Percentiles rank a stretch among this genome's conserved stretches.
Evolutionary conservation across 2,888 invertebrate species (phyloP).

Genomic region (Calliscelio sp.): DNA sequence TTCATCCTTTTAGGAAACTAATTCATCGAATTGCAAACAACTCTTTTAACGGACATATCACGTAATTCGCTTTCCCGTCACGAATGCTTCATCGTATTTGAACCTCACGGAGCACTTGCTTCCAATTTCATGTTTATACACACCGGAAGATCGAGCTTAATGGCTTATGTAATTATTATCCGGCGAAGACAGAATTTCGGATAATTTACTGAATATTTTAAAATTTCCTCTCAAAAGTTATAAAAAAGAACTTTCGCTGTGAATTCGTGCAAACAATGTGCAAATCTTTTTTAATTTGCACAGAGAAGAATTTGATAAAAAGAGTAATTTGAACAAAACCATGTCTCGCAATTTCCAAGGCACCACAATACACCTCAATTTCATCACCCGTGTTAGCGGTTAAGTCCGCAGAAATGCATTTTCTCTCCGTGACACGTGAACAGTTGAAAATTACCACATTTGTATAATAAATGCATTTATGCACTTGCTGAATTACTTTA

Average conservation of each 20-base stretch:
- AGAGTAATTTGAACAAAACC: conserved; percentile 27
- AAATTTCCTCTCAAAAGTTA: background rate
- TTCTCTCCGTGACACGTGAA: conserved; percentile 45
- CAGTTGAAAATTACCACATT: conserved; percentile 51
- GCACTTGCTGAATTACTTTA: conserved; percentile 37
- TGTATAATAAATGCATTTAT: conserved; percentile 51
- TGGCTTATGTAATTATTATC: conserved; percentile 40
- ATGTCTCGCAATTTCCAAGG: conserved; percentile 28
- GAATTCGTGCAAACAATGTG: background rate
- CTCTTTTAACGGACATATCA: conserved; percentile 53
- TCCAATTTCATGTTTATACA: conserved; percentile 45
- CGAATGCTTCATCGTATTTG: conserved; percentile 33
- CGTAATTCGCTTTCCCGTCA: conserved; percentile 60
- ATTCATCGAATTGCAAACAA: conserved; percentile 58
- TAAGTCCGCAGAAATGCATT: conserved; percentile 41
- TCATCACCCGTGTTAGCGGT: conserved; percentile 41
- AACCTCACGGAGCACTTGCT: conserved; percentile 40
- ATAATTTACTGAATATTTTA: background rate
- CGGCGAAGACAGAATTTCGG: conserved; percentile 4
- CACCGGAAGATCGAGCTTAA: conserved; percentile 46
- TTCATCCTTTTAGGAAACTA: conserved; percentile 33
- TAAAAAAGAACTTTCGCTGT: too few species aligned
- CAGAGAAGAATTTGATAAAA: conserved; percentile 7
- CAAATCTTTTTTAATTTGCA: background rate
- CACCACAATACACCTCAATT: conserved; percentile 47